Evolutionary conservation across 2,797 vertebrate species (phyloP), one percentile per base, ranked within the genome.

Genomic region (Girardinus metallicus): DNA sequence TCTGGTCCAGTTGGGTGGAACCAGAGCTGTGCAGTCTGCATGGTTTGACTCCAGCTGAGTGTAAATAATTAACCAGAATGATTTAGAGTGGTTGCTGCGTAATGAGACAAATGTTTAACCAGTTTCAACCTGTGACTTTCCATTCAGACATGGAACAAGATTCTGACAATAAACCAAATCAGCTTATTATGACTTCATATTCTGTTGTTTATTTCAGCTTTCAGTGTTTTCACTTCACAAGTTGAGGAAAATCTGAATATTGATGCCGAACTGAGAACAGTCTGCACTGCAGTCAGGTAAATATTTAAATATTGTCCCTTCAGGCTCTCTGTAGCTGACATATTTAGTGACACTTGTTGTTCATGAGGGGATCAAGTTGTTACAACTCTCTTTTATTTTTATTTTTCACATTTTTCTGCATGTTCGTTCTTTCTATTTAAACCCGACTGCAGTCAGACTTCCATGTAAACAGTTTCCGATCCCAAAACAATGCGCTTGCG

Each of bases 71-170:
- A 57, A 57, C 39, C 8, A 15, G 15, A 44, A 16, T 43, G 26
- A 43, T 51, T 75, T 11, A 29, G 23, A 26, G n/a, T 39, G 23
- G 9, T 57, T 55, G 51, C 26, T 55, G 13, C 39, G 7, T 39
- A 55, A 26, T 74, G 31, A 74, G 34, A 46, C 8, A 21, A 73
- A 73, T 74, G 34, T 39, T 36, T 53, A 74, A 53, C 47, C 73
- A 53, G 46, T 36, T 34, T 51, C 6, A 26, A 5, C 21, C 43
- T 46, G n/a, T 51, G n/a, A 57, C n/a, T 57, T 57, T 57, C 55
- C 55, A 29, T 57, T 57, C 1, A 29, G 55, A 57, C 55, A 57
- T 29, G n/a, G n/a, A 57, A 57, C n/a, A 12, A 57, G n/a, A n/a
- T 57, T 57, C 26, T 57, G 26, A 57, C 11, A 13, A 57, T 12